Base-by-base conservation (phyloP, 2,888 invertebrate genomes). In the Tholera decimalis region DNA sequence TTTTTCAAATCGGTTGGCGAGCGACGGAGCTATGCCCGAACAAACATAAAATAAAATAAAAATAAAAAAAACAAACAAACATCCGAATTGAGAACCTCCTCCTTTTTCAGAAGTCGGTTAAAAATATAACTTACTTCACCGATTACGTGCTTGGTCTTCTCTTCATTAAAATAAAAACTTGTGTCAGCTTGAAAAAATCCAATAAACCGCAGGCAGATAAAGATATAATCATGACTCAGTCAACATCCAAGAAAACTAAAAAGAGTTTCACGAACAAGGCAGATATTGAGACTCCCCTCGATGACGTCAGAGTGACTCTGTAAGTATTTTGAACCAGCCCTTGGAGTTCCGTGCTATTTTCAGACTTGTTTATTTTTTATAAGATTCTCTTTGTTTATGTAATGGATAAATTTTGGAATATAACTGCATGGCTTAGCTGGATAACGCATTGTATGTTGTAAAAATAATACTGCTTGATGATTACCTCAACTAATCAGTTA, bases 261-360 rank as follows among this genome's bases (percentile, higher is more conserved):
- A 54, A 15, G n/a, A 57, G 57, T 71, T 53, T 53, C 41, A 39
- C 24, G 26, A 67, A 55, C 35, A 47, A 73, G 47, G 7, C 43
- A 33, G 68, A 47, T 46, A 26, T 47, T 22, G 44, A 59, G 50
- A 35, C 8, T 44, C 54, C 22, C 24, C 58, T 69, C 54, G 57
- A 44, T 61, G 56, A 75, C 61, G 61, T 70, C 61, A 57, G 18
- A 35, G 43, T 39, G 50, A 56, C 44, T 28, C n/a, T 24, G 41
- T 47, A 39, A 56, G 56, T 56, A 69, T 69, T 69, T 18, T 30
- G 35, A 18, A 56, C 15, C 51, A 59, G 35, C 37, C 46, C 39
- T 26, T 22, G 28, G 28, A 50, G 20, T 28, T 33, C 28, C 11
- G 9, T 39, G 47, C 7, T 68, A 61, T 61, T 75, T 68, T 54